Conservation (phyloP, 2,888 invertebrate genomes). For the Agelastica alni region DNA sequence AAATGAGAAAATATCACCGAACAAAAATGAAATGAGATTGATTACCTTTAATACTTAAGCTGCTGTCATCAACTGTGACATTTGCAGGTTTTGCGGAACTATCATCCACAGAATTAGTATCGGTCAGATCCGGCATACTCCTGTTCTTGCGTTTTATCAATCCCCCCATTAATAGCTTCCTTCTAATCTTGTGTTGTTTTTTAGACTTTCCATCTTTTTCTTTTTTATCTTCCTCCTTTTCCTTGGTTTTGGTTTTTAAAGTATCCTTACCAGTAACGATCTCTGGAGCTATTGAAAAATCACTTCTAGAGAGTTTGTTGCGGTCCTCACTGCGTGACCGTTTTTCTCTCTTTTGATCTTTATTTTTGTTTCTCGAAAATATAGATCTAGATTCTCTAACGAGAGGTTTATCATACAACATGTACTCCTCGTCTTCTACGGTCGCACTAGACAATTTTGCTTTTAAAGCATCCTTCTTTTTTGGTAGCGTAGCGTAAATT, state of each 20-base stretch:
- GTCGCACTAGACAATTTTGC: slow-evolving; percentile 66
- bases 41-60: slow-evolving; percentile 67
- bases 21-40: neutral
- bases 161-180: slow-evolving; percentile 88
- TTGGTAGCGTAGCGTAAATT: slow-evolving; percentile 89
- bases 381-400: slow-evolving; percentile 71
- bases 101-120: slow-evolving; percentile 67
- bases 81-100: slow-evolving; percentile 53
- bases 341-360: slow-evolving; percentile 76
- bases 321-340: slow-evolving; percentile 83
- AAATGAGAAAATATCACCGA: neutral
- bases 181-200: slow-evolving; percentile 87
- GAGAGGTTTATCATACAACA: slow-evolving; percentile 68
- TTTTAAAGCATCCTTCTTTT: slow-evolving; percentile 73
- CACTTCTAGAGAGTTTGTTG: slow-evolving; percentile 76
- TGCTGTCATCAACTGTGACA: slow-evolving; percentile 75
- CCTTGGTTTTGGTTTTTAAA: slow-evolving; percentile 58
- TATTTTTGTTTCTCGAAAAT: slow-evolving; percentile 69
- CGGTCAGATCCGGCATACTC: slow-evolving; percentile 89
- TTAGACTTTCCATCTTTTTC: slow-evolving; percentile 77
- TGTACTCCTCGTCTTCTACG: slow-evolving; percentile 73
- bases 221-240: slow-evolving; percentile 66
- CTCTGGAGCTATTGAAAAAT: slow-evolving; percentile 69
- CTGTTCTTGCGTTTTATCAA: slow-evolving; percentile 85
- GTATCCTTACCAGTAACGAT: slow-evolving; percentile 48